These are phyloP conservation scores for Palythoa grandis DNA, from an alignment of 92 coral and sea anemone species.

Conservation along the genomic window DNA sequence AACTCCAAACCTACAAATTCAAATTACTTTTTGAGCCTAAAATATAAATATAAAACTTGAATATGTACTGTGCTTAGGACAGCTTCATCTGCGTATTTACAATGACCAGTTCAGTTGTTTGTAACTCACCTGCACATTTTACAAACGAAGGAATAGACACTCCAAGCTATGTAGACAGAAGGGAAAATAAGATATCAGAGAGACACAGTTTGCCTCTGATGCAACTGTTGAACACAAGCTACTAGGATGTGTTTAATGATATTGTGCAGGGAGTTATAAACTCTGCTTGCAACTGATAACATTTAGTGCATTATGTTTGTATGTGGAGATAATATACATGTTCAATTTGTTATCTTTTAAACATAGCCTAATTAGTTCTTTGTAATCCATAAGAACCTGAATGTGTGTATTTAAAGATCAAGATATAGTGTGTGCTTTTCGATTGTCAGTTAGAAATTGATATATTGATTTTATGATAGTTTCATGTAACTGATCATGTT, in stretches of 20 bases:
- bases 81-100: constrained; percentile 11
- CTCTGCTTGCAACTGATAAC: not conserved
- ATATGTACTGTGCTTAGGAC: not conserved
- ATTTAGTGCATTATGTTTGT: not conserved
- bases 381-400: constrained; percentile 20
- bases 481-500: not conserved
- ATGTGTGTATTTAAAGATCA: not conserved
- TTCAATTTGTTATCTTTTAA: constrained; percentile 28
- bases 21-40: not conserved
- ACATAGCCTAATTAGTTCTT: constrained; percentile 19
- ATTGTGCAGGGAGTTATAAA: constrained; percentile 12
- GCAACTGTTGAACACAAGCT: not conserved
- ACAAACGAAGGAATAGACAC: constrained; percentile 3
- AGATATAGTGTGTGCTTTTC: not conserved
- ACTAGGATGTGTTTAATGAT: not conserved
- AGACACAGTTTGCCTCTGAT: not conserved
- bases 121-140: not conserved
- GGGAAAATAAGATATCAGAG: not conserved
- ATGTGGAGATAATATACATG: not conserved
- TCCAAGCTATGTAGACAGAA: not conserved
- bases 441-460: not conserved
- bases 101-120: constrained; percentile 19
- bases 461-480: not conserved
- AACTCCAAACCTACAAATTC: not conserved
- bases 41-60: constrained; percentile 11